phyloP scores from a whole-genome alignment of 2,113 vertebrate genomes.

The Miniopterus natalensis region DNA sequence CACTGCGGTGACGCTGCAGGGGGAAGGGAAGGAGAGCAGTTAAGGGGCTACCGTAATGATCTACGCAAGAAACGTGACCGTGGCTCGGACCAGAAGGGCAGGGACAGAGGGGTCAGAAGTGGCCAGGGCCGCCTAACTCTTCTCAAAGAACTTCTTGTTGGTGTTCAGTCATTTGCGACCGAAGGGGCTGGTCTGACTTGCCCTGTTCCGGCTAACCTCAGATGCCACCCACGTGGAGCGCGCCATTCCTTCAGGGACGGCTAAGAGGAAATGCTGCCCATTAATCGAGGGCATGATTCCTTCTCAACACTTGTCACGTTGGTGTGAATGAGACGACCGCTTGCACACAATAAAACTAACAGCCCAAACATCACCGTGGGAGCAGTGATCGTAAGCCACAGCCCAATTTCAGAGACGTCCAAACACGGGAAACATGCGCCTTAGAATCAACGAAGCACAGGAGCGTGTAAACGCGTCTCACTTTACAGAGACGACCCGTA shows the following conservation, averaged over 20 bases:
- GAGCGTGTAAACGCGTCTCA: neutral
- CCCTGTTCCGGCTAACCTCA: neutral
- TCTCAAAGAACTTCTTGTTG: neutral
- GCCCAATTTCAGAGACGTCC: neutral
- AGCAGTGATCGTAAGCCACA: neutral
- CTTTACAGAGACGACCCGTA: neutral
- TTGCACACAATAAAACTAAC: neutral
- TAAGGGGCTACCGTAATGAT: fast-evolving
- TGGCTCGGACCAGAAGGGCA: neutral
- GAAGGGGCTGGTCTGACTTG: fast-evolving
- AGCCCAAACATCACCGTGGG: neutral
- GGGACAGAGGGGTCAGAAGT: neutral
- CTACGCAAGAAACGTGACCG: neutral
- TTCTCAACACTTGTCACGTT: fast-evolving
- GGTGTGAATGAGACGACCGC: neutral
- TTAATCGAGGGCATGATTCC: fast-evolving
- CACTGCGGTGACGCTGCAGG: neutral
- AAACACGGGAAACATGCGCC: neutral
- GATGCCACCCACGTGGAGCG: neutral
- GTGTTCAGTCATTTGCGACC: neutral
- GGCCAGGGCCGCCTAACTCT: neutral
- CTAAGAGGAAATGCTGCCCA: neutral
- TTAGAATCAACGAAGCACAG: neutral
- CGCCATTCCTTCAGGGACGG: fast-evolving
- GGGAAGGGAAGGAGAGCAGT: neutral